Evolutionary conservation across 2,797 vertebrate species (phyloP), one percentile per base, ranked within the genome.

Genomic region (Darevskia nairensis): DNA sequence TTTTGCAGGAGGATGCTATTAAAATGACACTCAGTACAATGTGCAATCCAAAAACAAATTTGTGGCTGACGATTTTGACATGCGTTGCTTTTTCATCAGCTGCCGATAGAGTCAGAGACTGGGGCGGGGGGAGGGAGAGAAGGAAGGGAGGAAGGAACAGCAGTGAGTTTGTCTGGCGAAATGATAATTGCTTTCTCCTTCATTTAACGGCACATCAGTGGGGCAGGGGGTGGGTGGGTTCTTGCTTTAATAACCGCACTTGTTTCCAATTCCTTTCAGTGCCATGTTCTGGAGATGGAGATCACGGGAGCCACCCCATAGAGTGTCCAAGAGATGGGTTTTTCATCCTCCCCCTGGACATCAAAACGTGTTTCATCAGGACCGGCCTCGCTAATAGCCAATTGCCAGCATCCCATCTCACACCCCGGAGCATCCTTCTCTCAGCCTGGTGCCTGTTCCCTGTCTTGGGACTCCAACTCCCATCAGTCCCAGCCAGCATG

Each of bases 1-100:
- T 80, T 88, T 94, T 88, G 59, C 59, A 77, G 91, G 91, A 93
- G 92, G 92, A 91, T 80, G 89, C 89, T 93, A 91, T 90, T 93
- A 88, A 94, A 93, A 92, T 81, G 71, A 87, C 46, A 21, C 39
- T 71, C 25, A 0, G 90, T 77, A 84, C 80, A 84, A 85, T 0
- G 4, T 29, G 82, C 87, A 78, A 81, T 91, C 89, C 89, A 90
- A 39, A 84, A 91, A 88, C 86, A 94, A 84, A 75, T 89, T 6
- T 82, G 84, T 41, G 68, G 85, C 85, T 89, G 86, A 90, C 79
- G 59, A 76, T 87, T 89, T 87, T 90, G 86, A 59, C 72, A 68
- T 1, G 59, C 44, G 35, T 92, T 91, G 86, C 64, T 0, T 94
- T 91, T 89, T 86, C 88, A 93, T 89, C 79, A 93, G 90, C 76